These are phyloP conservation scores for Camponotus fellah DNA, from an alignment of 2,888 invertebrate species.

Conservation along the genomic window DNA sequence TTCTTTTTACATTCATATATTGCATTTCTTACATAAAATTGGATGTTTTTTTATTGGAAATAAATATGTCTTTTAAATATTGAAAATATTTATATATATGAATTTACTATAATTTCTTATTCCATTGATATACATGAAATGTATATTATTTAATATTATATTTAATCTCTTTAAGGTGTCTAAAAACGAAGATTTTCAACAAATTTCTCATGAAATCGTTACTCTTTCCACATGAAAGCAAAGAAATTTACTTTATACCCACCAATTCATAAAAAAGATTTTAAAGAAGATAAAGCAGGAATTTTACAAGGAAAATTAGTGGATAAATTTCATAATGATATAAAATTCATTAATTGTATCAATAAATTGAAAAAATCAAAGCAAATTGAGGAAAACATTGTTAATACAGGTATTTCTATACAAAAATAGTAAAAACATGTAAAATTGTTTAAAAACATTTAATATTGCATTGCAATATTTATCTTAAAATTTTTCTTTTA, in stretches of 20 bases:
- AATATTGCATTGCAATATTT: neutral
- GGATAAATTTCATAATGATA: neutral
- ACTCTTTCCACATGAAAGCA: neutral
- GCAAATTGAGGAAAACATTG: neutral
- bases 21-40: too few relatives aligned
- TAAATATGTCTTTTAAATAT: too few relatives aligned
- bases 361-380: neutral
- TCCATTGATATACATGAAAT: neutral
- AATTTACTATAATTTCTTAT: too few relatives aligned
- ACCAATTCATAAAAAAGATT: conserved; percentile 1
- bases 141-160: neutral
- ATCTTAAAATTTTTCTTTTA: neutral
- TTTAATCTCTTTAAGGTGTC: neutral
- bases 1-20: too few relatives aligned
- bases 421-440: neutral
- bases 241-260: neutral
- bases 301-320: conserved; percentile 5
- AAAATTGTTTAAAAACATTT: neutral
- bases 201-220: neutral
- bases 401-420: neutral
- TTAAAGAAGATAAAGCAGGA: neutral
- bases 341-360: neutral
- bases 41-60: too few relatives aligned
- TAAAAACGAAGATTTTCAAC: neutral
- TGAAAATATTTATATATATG: too few relatives aligned